Evolutionary conservation across 2,888 invertebrate genomes (phyloP).

Genomic region (Piscicola geometra): DNA sequence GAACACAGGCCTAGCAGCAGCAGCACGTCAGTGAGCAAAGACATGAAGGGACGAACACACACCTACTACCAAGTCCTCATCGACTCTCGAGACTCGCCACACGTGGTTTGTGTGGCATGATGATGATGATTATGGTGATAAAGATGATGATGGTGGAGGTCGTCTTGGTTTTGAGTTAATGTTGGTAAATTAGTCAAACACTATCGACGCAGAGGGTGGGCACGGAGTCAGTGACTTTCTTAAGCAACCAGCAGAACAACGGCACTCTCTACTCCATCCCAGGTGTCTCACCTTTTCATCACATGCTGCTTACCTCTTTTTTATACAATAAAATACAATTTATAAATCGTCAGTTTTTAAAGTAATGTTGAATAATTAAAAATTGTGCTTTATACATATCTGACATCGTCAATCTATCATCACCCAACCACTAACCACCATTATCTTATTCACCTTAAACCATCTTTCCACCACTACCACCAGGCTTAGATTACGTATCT

Average conservation of each 20-base stretch:
- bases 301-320: neutral
- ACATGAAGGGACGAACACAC: constrained; percentile 75
- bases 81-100: constrained; percentile 91
- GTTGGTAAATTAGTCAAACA: neutral
- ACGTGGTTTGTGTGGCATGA: constrained; percentile 70
- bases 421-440: neutral
- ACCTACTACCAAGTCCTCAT: constrained; percentile 97
- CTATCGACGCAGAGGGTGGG: constrained; percentile 74
- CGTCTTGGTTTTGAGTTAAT: too few species aligned
- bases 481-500: constrained; percentile 90
- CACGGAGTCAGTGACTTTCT: constrained; percentile 92
- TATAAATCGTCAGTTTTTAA: too few species aligned
- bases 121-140: neutral
- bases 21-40: constrained; percentile 45
- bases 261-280: constrained; percentile 91
- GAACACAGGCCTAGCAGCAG: neutral
- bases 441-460: neutral
- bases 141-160: too few species aligned
- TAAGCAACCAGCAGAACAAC: constrained; percentile 91
- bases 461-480: constrained; percentile 18
- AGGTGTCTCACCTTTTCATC: constrained; percentile 46
- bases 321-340: too few species aligned
- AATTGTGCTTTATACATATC: too few species aligned
- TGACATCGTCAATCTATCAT: too few species aligned
- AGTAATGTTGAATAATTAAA: too few species aligned